Percentiles rank a stretch among this genome's conserved stretches.
Evolutionary conservation across 2,113 vertebrate species (phyloP).

Genomic region (Agelaius phoeniceus): DNA sequence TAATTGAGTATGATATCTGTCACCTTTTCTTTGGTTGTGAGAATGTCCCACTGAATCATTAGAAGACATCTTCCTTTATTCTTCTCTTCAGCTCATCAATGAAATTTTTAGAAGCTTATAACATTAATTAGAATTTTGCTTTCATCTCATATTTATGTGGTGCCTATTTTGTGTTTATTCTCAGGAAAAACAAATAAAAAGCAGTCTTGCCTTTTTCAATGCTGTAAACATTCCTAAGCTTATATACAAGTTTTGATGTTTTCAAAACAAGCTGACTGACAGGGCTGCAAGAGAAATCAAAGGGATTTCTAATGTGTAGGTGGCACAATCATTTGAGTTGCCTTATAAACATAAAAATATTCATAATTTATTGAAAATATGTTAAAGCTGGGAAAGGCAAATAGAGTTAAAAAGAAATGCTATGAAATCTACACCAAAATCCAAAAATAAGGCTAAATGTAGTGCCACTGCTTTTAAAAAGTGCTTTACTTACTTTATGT

Average conservation of each 20-base stretch:
- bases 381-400: neutral
- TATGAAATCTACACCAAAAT: neutral
- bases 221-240: neutral
- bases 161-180: neutral
- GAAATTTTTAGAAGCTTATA: neutral
- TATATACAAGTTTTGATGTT: neutral
- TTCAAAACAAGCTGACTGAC: neutral
- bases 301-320: neutral
- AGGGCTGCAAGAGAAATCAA: neutral
- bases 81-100: neutral
- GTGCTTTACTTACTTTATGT: neutral
- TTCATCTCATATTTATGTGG: neutral
- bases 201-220: neutral
- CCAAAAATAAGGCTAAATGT: neutral
- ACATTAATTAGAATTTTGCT: neutral
- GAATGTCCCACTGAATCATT: neutral
- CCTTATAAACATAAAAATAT: neutral
- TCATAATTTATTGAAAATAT: neutral
- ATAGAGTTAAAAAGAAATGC: neutral
- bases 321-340: neutral
- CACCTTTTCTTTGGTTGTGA: neutral
- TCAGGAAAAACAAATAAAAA: neutral
- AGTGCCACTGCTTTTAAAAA: neutral
- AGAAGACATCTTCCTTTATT: neutral
- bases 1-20: neutral